Base-by-base conservation (phyloP, 2,797 vertebrate species). In the Leptatherina wallacei region DNA sequence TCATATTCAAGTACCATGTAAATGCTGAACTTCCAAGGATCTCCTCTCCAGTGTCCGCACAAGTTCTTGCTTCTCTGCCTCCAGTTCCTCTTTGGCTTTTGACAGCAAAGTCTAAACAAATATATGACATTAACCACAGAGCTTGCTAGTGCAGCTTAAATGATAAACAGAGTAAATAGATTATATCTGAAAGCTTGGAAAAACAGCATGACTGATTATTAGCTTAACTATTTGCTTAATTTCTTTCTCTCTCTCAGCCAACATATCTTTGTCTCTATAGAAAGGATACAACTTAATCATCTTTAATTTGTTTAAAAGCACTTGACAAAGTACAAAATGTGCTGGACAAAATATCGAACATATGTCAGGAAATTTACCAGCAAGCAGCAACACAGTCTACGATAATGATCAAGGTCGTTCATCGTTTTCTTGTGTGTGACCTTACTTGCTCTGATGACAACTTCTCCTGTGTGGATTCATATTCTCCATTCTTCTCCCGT, bases 11-110 rank as follows among this genome's bases (percentile, higher is more conserved):
- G 56, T 95, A 99, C 98, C 98, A 32, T 96, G 96, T 89, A 97
- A 92, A 90, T 96, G 94, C 66, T 98, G 96, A 9, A 98, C 91
- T 87, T 99, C 97, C 87, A 96, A 93, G 51, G 96, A 96, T 4
- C 95, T 92, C 81, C 95, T 96, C 61, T 99, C 97, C 82, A 96
- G 94, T 2, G 95, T 96, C 75, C 96, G 95, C 20, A 99, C 91
- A 81, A 99, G 94, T 80, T 99, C 98, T 86, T 96, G 93, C 81
- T 99, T 99, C 85, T 99, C 97, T 73, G 93, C 90, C 87, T 99
- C 97, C 85, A 98, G 91, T 36, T 98, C 96, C 69, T 97, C 95
- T 89, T 97, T 98, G 73, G 94, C 91, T 93, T 97, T 96, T 51
- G 88, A 95, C 71, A 98, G 92, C n/a, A 93, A 89, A 81, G 82